phyloP scores from a whole-genome alignment of 2,888 invertebrate genomes.

The Parasteatoda lunata region DNA sequence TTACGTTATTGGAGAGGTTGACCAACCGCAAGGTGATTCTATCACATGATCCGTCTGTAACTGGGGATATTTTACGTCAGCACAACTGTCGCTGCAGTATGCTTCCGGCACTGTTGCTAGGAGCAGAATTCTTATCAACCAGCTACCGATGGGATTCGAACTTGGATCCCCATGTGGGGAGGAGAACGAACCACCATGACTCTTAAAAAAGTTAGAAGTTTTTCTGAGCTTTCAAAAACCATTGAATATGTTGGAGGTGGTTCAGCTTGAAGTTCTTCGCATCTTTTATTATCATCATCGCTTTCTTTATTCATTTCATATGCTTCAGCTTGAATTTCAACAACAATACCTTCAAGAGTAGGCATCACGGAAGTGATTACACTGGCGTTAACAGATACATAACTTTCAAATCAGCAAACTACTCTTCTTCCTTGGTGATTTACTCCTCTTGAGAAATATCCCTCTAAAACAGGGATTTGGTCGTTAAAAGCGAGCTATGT shows the following conservation, averaged over 20 bases:
- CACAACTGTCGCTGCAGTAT: no score
- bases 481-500: neutral
- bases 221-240: neutral
- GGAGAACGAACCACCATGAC: no score
- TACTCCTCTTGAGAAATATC: neutral
- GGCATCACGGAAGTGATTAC: neutral
- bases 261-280: neutral
- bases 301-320: neutral
- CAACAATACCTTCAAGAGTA: neutral
- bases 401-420: neutral
- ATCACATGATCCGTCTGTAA: no score
- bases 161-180: no score
- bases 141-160: no score
- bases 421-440: neutral
- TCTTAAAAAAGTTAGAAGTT: neutral
- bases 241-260: neutral
- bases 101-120: no score
- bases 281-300: neutral
- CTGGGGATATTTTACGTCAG: no score
- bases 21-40: no score
- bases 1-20: no score
- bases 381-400: neutral
- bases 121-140: no score
- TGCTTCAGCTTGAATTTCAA: neutral
- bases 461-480: neutral